phyloP scores from a whole-genome alignment of 2,113 vertebrate genomes.

The Rhinichthys klamathensis region DNA sequence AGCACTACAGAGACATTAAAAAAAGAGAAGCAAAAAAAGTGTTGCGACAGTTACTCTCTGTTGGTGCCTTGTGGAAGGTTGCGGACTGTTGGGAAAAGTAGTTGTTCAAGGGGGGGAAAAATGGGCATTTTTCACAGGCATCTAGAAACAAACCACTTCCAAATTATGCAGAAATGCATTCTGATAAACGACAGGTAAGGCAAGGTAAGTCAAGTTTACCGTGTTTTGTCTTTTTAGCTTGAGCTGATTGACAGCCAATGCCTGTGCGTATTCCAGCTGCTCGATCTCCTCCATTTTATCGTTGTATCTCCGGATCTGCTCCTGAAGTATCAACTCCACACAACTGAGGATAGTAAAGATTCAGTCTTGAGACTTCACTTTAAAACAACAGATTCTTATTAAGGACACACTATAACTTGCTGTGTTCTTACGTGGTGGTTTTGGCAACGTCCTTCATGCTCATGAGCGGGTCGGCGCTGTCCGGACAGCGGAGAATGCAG shows the following conservation, averaged over 20 bases:
- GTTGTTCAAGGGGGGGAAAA: not conserved
- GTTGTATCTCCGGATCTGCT: slow-evolving; percentile 93
- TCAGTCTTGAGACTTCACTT: not conserved
- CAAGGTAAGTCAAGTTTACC: slow-evolving; percentile 67
- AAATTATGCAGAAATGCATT: not conserved
- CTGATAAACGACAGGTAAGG: not conserved
- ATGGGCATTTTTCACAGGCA: not conserved
- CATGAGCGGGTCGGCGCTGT: slow-evolving; percentile 88
- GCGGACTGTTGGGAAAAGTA: not conserved
- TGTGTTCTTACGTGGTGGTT: slow-evolving; percentile 87
- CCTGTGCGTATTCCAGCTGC: slow-evolving; percentile 92
- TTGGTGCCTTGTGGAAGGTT: not conserved
- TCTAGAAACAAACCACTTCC: not conserved
- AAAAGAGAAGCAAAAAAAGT: slow-evolving; percentile 67
- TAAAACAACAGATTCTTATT: not conserved
- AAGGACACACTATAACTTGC: not conserved
- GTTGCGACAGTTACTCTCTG: slow-evolving; percentile 18
- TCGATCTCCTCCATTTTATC: slow-evolving; percentile 95
- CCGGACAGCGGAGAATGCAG: slow-evolving; percentile 90
- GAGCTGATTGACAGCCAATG: slow-evolving; percentile 86
- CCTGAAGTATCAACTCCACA: slow-evolving; percentile 93
- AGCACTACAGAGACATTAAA: slow-evolving; percentile 84
- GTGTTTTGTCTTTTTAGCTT: slow-evolving; percentile 87
- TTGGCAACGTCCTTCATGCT: slow-evolving; percentile 98
- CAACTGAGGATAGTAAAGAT: slow-evolving; percentile 74